Conservation (phyloP, 1,140 invertebrate species). For the Drosophila baimaii region DNA sequence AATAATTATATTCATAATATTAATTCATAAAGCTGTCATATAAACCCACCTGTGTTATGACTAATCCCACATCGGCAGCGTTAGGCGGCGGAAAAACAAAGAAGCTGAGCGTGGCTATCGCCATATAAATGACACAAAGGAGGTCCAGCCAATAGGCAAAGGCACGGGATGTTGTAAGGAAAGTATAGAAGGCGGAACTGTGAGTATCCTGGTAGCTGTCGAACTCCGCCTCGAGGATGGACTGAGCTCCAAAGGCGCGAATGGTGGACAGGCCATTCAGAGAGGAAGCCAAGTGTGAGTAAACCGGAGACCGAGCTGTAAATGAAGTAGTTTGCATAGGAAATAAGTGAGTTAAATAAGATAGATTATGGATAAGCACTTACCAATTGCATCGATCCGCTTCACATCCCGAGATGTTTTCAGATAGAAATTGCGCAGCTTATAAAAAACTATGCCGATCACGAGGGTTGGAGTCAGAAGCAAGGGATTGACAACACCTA, state of each 20-base stretch:
- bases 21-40: too few relatives aligned
- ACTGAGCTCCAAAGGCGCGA: constrained; percentile 91
- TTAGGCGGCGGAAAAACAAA: constrained; percentile 86
- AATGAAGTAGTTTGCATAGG: constrained; percentile 84
- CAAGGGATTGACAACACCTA: constrained; percentile 91
- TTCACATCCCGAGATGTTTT: constrained; percentile 93
- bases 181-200: constrained; percentile 88
- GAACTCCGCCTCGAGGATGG: constrained; percentile 91
- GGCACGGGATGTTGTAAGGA: constrained; percentile 87
- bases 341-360: too few relatives aligned
- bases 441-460: constrained; percentile 89
- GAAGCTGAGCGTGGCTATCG: constrained; percentile 88
- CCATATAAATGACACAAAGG: constrained; percentile 90
- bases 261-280: constrained; percentile 95
- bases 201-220: constrained; percentile 91
- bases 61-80: constrained; percentile 91
- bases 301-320: constrained; percentile 91
- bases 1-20: too few relatives aligned
- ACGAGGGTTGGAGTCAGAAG: constrained; percentile 89
- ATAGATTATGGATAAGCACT: constrained; percentile 85
- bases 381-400: constrained; percentile 94
- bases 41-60: constrained; percentile 88
- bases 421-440: constrained; percentile 91
- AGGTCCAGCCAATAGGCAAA: constrained; percentile 92
- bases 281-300: constrained; percentile 94